Base-by-base conservation (phyloP, 2,113 vertebrate species). In the Apodemus speciosus region DNA sequence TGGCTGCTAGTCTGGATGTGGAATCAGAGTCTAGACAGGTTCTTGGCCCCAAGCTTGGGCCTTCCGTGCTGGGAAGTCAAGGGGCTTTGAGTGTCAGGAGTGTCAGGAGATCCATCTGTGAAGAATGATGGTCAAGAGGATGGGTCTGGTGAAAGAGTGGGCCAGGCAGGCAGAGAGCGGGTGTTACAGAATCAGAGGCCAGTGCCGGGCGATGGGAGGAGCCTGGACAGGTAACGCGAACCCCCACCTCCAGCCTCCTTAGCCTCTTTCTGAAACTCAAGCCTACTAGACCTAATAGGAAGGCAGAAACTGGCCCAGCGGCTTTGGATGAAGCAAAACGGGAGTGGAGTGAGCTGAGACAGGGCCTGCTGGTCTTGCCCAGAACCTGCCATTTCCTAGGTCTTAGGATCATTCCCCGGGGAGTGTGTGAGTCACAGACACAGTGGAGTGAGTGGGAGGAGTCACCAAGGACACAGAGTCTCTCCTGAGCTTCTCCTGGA, bases 351-450 rank as follows among this genome's bases (percentile, higher is more conserved):
- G 27, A 58, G 60, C 30, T 6, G n/a, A 30, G 49, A 69, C 7
- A 79, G 5, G 53, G 35, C 62, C 81, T 84, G 51, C 71, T 77
- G 79, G 68, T 62, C 71, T 92, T 60, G 68, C 23, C 85, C 0
- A 5, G 32, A 64, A 51, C 38, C 80, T 49, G 14, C 49, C 20
- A 3, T 49, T 90, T 86, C 83, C 73, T n/a, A 69, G 81, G 51
- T 64, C 64, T 86, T 0, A 1, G 83, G 69, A 69, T 91, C 14
- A 4, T 79, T 81, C 76, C 60, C 84, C 46, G 53, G 4, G 71
- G 90, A 90, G 64, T 10, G 25, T 66, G 32, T 95, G 76, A 95
- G 76, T 95, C 92, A 90, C 4, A 88, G 75, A 58, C 40, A 30
- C n/a, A 2, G 16, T 3, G 9, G 27, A 6, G 43, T 30, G 53